Base-by-base conservation (phyloP, 2,797 vertebrate genomes). In the Holocentrus rufus region DNA sequence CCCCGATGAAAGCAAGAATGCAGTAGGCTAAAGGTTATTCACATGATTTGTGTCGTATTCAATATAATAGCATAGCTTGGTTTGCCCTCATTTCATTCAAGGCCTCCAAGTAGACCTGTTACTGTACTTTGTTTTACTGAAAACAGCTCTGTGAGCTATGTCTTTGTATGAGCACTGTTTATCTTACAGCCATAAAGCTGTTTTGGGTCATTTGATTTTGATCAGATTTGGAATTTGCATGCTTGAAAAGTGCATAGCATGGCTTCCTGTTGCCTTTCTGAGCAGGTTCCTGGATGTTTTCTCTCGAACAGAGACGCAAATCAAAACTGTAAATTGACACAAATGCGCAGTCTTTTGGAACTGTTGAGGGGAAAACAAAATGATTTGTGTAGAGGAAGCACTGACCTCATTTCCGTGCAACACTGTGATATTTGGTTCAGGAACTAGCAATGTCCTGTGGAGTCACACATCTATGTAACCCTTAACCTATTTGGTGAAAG, bases 371-470 rank as follows among this genome's bases (percentile, higher is more conserved):
- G 56, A 63, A 74, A 78, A 88, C 58, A 49, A 74, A 76, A 77
- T 36, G n/a, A 63, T 47, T 81, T 80, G 22, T 84, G 66, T 59
- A 63, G 77, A 90, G 89, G 89, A 92, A 90, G 74, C 53, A 5
- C 79, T 92, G 90, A 92, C 81, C 80, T 92, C 71, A 92, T 91
- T 86, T 93, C 91, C 85, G 58, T 30, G 34, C 72, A 27, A 59
- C 63, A 54, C 60, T 69, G 15, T 23, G 78, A 87, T 74, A 66
- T 89, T 87, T 65, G 80, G 76, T 50, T 77, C 79, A 85, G 88
- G 85, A 87, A 89, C 84, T 87, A 22, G 75, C 86, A 70, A 81
- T 87, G 86, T 92, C 87, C 91, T 89, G 89, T 87, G 80, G 87
- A 87, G 81, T 90, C 80, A 75, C 60, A 78, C 72, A 79, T 84